Conservation (phyloP, 2,888 invertebrate species). For the Pegoplata infirma region DNA sequence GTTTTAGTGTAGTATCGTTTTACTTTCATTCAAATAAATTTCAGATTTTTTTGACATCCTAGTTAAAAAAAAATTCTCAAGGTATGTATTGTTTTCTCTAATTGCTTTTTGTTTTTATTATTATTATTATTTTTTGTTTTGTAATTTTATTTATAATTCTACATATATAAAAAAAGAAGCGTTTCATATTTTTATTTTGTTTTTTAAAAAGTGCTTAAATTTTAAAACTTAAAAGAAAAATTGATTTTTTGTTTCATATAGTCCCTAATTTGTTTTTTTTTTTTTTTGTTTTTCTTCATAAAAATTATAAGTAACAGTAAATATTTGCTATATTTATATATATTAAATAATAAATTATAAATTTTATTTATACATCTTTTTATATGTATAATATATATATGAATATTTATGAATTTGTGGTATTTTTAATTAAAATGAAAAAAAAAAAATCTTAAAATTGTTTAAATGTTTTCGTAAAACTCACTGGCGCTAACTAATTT, state of each 20-base stretch:
- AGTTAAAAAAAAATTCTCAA: background rate
- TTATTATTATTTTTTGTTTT: background rate
- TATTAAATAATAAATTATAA: constrained; percentile 20
- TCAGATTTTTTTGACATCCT: constrained; percentile 7
- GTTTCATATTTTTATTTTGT: constrained; percentile 37
- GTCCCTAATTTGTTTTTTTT: constrained; percentile 59
- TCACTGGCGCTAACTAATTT: constrained; percentile 32
- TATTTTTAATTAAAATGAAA: background rate
- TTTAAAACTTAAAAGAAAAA: constrained; percentile 42
- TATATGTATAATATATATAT: background rate
- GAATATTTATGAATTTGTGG: background rate
- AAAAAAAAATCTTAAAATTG: constrained; percentile 11
- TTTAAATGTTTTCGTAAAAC: constrained; percentile 20
- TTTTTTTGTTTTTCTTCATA: constrained; percentile 6
- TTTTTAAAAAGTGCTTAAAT: constrained; percentile 46
- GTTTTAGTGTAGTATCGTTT: too few relatives aligned
- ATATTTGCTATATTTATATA: constrained; percentile 56
- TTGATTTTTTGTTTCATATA: constrained; percentile 35
- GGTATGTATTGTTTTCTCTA: background rate
- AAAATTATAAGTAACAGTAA: constrained; percentile 50
- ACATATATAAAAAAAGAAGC: constrained; percentile 63
- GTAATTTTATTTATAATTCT: constrained; percentile 39
- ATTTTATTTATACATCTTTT: constrained; percentile 10
- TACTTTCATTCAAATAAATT: too few relatives aligned
- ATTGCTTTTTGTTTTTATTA: constrained; percentile 15